Evolutionary conservation across 2,888 invertebrate genomes (phyloP).

Genomic region (Melieria picta): DNA sequence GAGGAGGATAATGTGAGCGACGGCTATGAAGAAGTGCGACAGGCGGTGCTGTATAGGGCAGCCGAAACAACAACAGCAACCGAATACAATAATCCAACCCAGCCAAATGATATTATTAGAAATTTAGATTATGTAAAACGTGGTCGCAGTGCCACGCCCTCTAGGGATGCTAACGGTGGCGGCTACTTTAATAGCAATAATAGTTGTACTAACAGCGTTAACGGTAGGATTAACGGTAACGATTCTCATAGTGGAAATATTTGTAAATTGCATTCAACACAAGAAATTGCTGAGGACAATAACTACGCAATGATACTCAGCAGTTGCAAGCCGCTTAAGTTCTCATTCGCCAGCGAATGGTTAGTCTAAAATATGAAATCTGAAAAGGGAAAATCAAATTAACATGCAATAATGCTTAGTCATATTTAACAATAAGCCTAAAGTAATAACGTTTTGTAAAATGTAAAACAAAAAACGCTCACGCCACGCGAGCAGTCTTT

Average conservation of each 20-base stretch:
- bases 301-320: conserved; percentile 61
- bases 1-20: background rate
- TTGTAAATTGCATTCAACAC: conserved; percentile 42
- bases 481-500: too few relatives aligned
- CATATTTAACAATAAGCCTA: too few relatives aligned
- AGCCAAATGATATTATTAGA: conserved; percentile 38
- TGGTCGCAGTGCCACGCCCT: conserved; percentile 41
- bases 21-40: conserved; percentile 1
- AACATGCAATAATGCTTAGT: too few relatives aligned
- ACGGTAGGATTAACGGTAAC: conserved; percentile 12
- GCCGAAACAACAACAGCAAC: background rate
- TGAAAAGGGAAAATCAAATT: too few relatives aligned
- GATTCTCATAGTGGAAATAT: conserved; percentile 28
- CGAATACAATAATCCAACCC: conserved; percentile 30
- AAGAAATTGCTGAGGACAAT: conserved; percentile 61
- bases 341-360: conserved; percentile 66
- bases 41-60: background rate
- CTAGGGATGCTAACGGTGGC: conserved; percentile 41
- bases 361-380: conserved; percentile 53
- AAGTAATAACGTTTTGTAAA: background rate
- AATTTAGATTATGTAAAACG: conserved; percentile 32
- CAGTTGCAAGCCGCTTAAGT: conserved; percentile 63
- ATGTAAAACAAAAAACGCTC: too few relatives aligned
- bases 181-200: conserved; percentile 44
- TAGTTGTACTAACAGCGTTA: conserved; percentile 47